phyloP scores from a whole-genome alignment of 1,140 invertebrate genomes.

The Elysia chlorotica region DNA sequence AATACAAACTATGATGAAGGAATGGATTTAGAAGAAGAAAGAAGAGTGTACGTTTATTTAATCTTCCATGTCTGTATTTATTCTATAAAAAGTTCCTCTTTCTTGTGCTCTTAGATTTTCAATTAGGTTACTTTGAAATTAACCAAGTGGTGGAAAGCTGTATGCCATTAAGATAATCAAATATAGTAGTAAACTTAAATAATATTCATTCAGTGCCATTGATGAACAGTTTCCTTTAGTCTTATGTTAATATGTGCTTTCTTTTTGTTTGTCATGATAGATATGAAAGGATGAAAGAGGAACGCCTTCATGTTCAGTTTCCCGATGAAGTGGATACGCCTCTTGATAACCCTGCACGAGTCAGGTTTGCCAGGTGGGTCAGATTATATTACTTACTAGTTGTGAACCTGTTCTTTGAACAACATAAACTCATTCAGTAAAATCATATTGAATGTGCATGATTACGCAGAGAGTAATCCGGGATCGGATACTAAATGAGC shows the following conservation, averaged over 20 bases:
- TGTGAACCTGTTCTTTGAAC: background rate
- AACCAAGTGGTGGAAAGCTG: no score
- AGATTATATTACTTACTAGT: constrained; percentile 18
- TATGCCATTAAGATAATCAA: no score
- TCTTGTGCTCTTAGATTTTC: background rate
- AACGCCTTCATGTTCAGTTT: constrained; percentile 84
- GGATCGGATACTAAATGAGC: no score
- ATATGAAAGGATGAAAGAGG: constrained; percentile 67
- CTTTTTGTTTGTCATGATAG: no score
- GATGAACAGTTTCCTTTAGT: no score
- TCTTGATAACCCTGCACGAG: constrained; percentile 69
- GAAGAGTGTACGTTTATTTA: constrained; percentile 65
- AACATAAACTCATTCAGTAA: no score
- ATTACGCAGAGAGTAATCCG: no score
- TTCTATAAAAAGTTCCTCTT: background rate
- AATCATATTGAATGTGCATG: no score
- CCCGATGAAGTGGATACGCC: constrained; percentile 97
- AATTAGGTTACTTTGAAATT: no score
- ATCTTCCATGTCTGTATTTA: background rate
- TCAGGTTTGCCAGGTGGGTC: constrained; percentile 76
- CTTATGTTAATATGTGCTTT: no score
- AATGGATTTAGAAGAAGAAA: constrained; percentile 67
- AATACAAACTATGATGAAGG: constrained; percentile 61
- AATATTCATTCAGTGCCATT: no score
- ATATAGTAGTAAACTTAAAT: no score